These are phyloP conservation scores for Hydrotaea cyrtoneurina DNA, from an alignment of 2,888 invertebrate species.

Conservation along the genomic window DNA sequence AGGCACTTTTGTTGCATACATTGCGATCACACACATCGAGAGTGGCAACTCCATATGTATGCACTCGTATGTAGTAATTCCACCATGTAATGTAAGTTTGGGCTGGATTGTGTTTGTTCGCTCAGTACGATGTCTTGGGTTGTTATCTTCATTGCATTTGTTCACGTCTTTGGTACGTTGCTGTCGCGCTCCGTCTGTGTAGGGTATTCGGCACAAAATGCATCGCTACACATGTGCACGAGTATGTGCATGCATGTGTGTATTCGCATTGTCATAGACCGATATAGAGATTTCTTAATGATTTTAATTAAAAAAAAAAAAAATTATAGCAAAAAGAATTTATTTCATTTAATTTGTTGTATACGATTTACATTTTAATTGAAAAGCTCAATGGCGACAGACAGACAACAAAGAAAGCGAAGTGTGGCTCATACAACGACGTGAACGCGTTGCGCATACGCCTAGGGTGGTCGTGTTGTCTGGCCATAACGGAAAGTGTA, in stretches of 20 bases:
- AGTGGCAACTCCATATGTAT: too few relatives aligned
- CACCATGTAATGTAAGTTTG: slow-evolving; percentile 3
- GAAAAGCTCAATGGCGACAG: slow-evolving; percentile 40
- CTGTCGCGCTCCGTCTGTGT: slow-evolving; percentile 36
- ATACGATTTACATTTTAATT: slow-evolving; percentile 66
- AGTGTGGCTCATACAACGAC: slow-evolving; percentile 7
- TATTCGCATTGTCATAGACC: not conserved
- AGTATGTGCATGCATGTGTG: not conserved
- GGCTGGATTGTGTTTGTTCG: not conserved
- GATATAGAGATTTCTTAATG: slow-evolving; percentile 51
- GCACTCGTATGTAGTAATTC: not conserved
- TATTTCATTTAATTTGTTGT: slow-evolving; percentile 62
- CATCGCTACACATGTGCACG: not conserved
- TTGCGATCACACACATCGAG: not conserved
- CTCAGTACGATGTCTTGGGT: slow-evolving; percentile 5
- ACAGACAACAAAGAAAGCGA: slow-evolving; percentile 31
- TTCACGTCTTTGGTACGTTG: slow-evolving; percentile 47
- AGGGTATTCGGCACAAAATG: slow-evolving; percentile 50
- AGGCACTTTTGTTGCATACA: slow-evolving; percentile 16
- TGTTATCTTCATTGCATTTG: slow-evolving; percentile 50
- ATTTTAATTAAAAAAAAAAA: slow-evolving; percentile 59
- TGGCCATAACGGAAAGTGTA: slow-evolving; percentile 25
- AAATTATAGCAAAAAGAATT: slow-evolving; percentile 52
- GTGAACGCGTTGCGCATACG: slow-evolving; percentile 17
- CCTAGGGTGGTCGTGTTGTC: slow-evolving; percentile 45